Evolutionary conservation across 2,113 vertebrate species (phyloP), one percentile per base, ranked within the genome.

Genomic region (Microcebus murinus): DNA sequence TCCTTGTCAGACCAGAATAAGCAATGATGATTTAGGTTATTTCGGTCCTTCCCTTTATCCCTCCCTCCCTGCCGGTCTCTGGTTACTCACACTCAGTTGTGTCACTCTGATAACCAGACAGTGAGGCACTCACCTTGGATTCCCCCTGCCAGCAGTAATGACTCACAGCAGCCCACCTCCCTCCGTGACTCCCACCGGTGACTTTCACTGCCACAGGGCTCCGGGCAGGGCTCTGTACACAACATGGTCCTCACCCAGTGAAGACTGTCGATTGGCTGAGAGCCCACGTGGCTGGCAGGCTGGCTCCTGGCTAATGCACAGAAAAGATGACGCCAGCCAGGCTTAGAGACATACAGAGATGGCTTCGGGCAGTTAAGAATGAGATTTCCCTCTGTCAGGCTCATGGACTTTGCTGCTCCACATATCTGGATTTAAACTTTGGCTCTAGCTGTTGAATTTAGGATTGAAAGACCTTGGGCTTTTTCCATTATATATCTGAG

Each of bases 31-130:
- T 79, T 90, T 39, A 12, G n/a, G 15, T 61, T 6, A 13, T 25
- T 73, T 81, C 0, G 0, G 55, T 61, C 90, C 73, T 81, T 59
- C 9, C 42, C 2, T 23, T 63, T 4, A n/a, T 34, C 20, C 27
- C 20, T 39, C 13, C 36, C 13, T 48, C 7, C 6, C 25, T 91
- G 2, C 27, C 31, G 52, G 52, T 85, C 88, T 48, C 76, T 55
- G 6, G 55, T 92, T 94, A 67, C 79, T 95, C 83, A 87, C 42
- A 42, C 85, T 86, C 77, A 20, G 73, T 89, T 81, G 52, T 90
- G 91, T 84, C 86, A 92, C 63, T 84, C 39, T n/a, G 71, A 36
- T 84, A 94, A 85, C 91, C 89, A 77, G 18, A 12, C 34, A 70
- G 63, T 50, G 14, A 85, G 73, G 21, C 79, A 74, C 59, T 36